A percentile compares a stretch with the other conserved stretches of the same genome.
Conservation (phyloP, 2,888 invertebrate genomes). For the Chironomus tentans region DNA sequence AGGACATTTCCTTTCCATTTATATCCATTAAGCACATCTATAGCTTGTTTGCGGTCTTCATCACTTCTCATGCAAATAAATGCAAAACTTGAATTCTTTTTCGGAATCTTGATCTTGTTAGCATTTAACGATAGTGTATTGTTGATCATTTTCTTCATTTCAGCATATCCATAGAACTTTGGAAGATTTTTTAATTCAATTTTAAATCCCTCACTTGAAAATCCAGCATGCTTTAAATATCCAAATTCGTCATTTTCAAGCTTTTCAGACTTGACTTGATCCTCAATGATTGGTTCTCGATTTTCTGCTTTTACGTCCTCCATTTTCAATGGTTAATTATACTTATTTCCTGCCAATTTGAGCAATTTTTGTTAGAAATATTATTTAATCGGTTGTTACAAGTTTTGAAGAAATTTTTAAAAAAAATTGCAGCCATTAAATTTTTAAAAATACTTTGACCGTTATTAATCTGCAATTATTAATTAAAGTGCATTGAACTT, state of each 20-base stretch:
- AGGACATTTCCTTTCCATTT: constrained; percentile 8
- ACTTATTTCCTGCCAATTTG: too few relatives aligned
- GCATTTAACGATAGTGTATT: constrained; percentile 65
- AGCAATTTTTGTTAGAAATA: too few relatives aligned
- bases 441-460: too few relatives aligned
- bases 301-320: too few relatives aligned
- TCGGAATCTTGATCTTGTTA: constrained; percentile 75
- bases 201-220: constrained; percentile 85
- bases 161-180: constrained; percentile 45
- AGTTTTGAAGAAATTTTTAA: too few relatives aligned
- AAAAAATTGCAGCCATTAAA: too few relatives aligned
- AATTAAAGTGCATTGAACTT: too few relatives aligned
- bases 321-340: too few relatives aligned
- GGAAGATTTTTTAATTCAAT: constrained; percentile 66
- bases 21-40: neutral
- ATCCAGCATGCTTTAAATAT: constrained; percentile 70
- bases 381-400: too few relatives aligned
- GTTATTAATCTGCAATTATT: too few relatives aligned
- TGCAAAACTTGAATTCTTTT: constrained; percentile 55
- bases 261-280: neutral
- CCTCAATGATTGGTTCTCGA: too few relatives aligned
- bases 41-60: constrained; percentile 58
- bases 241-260: constrained; percentile 50
- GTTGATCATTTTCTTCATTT: constrained; percentile 73
- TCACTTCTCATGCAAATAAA: constrained; percentile 75